These are phyloP conservation scores for Marmota flaviventris DNA, from an alignment of 2,113 vertebrate species.

Conservation along the genomic window DNA sequence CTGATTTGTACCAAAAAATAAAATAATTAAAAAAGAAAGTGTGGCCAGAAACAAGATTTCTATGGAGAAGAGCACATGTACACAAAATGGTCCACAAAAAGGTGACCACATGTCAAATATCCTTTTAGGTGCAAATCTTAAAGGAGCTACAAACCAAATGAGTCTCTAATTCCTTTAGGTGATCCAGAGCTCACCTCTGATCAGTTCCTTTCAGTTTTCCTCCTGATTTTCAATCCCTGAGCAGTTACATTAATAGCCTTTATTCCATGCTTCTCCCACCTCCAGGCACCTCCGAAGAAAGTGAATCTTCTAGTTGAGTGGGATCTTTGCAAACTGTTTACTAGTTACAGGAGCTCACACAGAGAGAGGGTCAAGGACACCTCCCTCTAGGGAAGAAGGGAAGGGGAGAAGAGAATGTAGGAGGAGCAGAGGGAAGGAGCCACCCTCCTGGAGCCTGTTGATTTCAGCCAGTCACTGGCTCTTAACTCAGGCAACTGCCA, in stretches of 20 bases:
- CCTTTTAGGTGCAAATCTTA: not conserved
- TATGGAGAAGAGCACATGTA: not conserved
- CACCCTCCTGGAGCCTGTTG: conserved; percentile 58
- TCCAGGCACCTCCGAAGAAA: not conserved
- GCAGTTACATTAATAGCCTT: not conserved
- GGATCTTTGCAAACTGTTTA: not conserved
- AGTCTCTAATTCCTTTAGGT: not conserved
- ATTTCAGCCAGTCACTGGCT: conserved; percentile 55
- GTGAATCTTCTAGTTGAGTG: not conserved
- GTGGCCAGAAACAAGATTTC: not conserved
- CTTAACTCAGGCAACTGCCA: conserved; percentile 76
- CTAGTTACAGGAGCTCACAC: not conserved
- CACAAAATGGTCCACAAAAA: not conserved
- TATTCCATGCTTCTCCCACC: not conserved
- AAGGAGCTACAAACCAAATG: not conserved
- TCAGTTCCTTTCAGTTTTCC: not conserved
- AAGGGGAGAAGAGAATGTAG: not conserved
- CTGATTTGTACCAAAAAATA: not conserved
- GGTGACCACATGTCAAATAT: fast-evolving
- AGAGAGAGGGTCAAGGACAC: not conserved
- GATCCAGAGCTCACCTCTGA: not conserved
- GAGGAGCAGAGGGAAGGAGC: not conserved
- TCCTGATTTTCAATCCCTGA: not conserved
- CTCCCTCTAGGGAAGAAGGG: not conserved
- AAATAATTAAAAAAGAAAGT: not conserved